These are phyloP conservation scores for Xanthostigma xanthostigma DNA, from an alignment of 2,888 invertebrate species.

Conservation along the genomic window DNA sequence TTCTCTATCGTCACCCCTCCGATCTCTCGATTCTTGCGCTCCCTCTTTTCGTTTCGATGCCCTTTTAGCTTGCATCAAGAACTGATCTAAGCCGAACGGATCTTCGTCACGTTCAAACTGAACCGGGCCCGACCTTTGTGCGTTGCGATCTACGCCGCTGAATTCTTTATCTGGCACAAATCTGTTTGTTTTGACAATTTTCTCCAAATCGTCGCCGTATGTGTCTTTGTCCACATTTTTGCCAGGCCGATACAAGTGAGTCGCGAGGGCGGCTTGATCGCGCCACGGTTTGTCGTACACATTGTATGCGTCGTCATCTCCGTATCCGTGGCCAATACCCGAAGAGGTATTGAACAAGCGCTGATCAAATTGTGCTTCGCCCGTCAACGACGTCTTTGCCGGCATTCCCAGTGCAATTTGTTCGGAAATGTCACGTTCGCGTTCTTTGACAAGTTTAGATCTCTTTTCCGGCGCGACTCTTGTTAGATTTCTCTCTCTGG, in stretches of 20 bases:
- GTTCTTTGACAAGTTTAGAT: constrained; percentile 71
- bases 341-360: constrained; percentile 86
- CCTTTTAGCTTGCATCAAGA: constrained; percentile 92
- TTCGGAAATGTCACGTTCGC: constrained; percentile 95
- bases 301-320: constrained; percentile 93
- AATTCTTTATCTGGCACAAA: constrained; percentile 98
- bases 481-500: constrained; percentile 82
- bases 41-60: constrained; percentile 49
- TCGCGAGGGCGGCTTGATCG: constrained; percentile 67
- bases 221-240: constrained; percentile 79
- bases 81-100: constrained; percentile 96
- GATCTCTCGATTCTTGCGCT: constrained; percentile 17
- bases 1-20: constrained; percentile 27
- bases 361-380: constrained; percentile 87
- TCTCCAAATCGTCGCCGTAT: constrained; percentile 82
- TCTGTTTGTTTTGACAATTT: constrained; percentile 73
- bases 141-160: constrained; percentile 69
- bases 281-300: constrained; percentile 99
- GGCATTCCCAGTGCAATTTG: constrained; percentile 96
- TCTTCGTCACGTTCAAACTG: constrained; percentile 88
- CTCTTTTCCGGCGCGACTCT: constrained; percentile 89
- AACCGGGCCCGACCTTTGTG: constrained; percentile 78
- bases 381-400: constrained; percentile 52
- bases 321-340: constrained; percentile 80
- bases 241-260: constrained; percentile 80